A percentile compares a stretch with the other conserved stretches of the same genome.
Evolutionary conservation across 2,797 vertebrate species (phyloP).

Genomic region (Forpus xanthops): DNA sequence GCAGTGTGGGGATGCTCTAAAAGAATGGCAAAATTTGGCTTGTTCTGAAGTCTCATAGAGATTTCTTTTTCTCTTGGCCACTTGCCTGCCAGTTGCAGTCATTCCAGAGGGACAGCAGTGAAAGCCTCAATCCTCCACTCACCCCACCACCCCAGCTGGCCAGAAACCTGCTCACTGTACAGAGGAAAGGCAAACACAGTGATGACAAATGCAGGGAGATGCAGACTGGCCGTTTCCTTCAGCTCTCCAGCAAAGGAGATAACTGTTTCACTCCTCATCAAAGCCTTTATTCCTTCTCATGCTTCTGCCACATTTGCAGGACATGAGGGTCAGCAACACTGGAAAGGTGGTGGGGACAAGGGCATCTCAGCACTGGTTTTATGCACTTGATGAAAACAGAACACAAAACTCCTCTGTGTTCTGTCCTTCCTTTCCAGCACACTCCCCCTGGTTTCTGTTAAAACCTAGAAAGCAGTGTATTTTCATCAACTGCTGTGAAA

Average conservation of each 20-base stretch:
- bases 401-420: neutral
- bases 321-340: rapidly evolving
- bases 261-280: neutral
- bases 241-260: neutral
- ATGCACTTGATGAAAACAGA: neutral
- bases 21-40: neutral
- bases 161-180: rapidly evolving
- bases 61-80: neutral
- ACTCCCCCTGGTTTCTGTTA: neutral
- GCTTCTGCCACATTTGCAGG: neutral
- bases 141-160: neutral
- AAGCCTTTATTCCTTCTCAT: neutral
- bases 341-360: neutral
- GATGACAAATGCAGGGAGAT: neutral
- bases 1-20: rapidly evolving
- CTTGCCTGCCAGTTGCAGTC: neutral
- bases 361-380: neutral
- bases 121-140: rapidly evolving
- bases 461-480: neutral
- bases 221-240: rapidly evolving
- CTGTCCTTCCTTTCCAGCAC: neutral
- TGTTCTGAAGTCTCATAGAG: neutral
- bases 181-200: neutral
- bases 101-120: rapidly evolving
- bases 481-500: neutral